Evolutionary conservation across 2,113 vertebrate genomes (phyloP).

Genomic region (Pyrgilauda ruficollis): DNA sequence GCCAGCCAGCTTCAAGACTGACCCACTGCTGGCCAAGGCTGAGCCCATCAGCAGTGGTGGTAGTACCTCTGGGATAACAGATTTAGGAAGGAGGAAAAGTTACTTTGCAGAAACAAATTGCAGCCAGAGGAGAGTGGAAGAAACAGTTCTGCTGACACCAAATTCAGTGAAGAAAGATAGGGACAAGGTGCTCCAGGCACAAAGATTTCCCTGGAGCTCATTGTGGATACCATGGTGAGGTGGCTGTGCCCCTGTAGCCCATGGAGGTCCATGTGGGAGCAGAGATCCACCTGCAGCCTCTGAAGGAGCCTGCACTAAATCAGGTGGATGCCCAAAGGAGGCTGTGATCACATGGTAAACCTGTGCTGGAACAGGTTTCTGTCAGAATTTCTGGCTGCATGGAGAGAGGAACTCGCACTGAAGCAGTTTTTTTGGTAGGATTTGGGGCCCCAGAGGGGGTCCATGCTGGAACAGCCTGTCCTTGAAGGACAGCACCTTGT

Average conservation of each 20-base stretch:
- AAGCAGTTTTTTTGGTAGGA: neutral
- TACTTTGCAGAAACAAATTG: neutral
- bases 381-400: neutral
- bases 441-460: neutral
- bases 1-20: neutral
- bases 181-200: fast-evolving
- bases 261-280: neutral
- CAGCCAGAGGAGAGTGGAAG: neutral
- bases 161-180: too few species aligned
- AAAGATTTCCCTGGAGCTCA: neutral
- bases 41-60: neutral
- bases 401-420: neutral
- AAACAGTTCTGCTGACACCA: neutral
- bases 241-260: neutral
- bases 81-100: neutral
- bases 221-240: neutral
- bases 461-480: fast-evolving
- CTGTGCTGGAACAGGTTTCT: neutral
- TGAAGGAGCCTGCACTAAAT: neutral
- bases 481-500: neutral
- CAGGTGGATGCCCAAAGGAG: neutral
- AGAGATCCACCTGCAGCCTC: neutral
- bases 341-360: neutral
- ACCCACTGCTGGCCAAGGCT: neutral
- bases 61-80: neutral